Conservation (phyloP, 2,113 vertebrate species). For the Gavialis gangeticus region DNA sequence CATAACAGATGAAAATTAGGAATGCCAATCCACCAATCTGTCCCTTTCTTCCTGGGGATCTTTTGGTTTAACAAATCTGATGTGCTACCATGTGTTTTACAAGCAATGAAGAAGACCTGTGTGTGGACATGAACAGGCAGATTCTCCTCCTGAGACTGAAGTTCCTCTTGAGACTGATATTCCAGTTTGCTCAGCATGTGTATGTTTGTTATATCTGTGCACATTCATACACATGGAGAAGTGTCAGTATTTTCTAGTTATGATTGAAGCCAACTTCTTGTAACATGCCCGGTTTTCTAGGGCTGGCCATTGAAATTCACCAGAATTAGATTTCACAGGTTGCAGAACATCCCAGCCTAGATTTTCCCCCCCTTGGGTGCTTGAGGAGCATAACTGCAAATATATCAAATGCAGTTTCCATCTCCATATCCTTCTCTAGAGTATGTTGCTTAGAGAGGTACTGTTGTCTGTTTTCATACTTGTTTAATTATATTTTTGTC, state of each 20-base stretch:
- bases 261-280: not conserved
- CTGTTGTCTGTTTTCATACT: not conserved
- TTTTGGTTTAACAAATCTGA: constrained; percentile 38
- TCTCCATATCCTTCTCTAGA: not conserved
- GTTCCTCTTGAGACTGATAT: not conserved
- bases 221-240: not conserved
- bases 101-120: not conserved
- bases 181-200: not conserved
- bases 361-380: not conserved
- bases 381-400: not conserved
- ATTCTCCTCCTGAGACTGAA: not conserved
- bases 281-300: not conserved
- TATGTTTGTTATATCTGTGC: not conserved
- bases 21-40: constrained; percentile 15
- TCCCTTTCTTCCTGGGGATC: constrained; percentile 50
- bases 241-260: not conserved
- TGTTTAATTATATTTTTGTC: not conserved
- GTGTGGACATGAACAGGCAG: not conserved
- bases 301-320: not conserved
- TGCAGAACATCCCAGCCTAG: not conserved
- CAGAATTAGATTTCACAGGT: not conserved
- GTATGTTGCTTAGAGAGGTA: not conserved
- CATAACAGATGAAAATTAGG: constrained; percentile 22
- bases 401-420: not conserved
- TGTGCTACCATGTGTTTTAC: constrained; percentile 1